phyloP scores from a whole-genome alignment of 2,113 vertebrate species.

The Chloropsis cyanopogon region DNA sequence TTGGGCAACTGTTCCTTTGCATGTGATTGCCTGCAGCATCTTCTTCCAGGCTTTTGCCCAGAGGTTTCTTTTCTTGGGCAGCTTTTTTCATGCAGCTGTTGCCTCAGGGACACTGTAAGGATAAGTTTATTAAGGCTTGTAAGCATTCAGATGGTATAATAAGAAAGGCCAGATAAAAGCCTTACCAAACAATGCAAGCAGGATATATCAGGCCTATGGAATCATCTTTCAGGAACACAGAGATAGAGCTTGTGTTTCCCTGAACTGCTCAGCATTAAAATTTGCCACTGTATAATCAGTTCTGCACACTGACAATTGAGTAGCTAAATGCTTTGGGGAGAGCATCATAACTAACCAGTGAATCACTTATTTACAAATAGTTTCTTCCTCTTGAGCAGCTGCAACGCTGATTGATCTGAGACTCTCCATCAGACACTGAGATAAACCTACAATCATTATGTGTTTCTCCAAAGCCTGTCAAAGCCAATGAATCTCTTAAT shows the following conservation, averaged over 20 bases:
- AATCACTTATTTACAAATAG: conserved; percentile 20
- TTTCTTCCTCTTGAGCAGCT: neutral
- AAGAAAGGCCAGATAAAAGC: neutral
- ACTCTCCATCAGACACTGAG: neutral
- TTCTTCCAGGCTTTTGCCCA: neutral
- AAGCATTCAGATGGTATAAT: neutral
- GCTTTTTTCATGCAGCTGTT: neutral
- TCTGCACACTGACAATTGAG: neutral
- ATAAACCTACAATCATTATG: neutral
- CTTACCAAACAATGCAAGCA: neutral
- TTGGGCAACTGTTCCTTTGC: neutral
- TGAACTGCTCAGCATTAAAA: neutral
- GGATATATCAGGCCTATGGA: neutral
- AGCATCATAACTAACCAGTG: neutral
- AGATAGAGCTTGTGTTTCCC: neutral
- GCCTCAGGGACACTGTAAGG: neutral
- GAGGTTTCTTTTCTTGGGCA: neutral
- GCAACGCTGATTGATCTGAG: neutral
- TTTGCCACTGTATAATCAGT: neutral
- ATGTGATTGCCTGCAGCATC: neutral
- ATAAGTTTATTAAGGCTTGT: neutral
- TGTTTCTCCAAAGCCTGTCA: neutral
- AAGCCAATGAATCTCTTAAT: neutral
- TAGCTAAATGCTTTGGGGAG: neutral
- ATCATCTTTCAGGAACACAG: neutral